Evolutionary conservation across 2,797 vertebrate species (phyloP), one percentile per base, ranked within the genome.

Genomic region (Chelmon rostratus): DNA sequence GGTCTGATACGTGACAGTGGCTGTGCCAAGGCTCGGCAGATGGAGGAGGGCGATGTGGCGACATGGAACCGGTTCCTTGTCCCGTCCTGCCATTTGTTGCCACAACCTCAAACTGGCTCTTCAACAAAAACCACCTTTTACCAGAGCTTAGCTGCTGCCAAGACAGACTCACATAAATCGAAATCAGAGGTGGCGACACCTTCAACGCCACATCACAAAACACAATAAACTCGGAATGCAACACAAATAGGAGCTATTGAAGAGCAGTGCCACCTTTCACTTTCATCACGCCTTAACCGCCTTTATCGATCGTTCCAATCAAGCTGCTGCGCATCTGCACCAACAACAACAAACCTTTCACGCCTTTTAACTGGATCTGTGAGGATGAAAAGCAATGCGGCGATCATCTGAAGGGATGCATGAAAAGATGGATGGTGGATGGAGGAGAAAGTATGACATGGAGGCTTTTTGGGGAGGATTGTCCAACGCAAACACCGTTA

Each of bases 1-100:
- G 25, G 42, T 0, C 23, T 11, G 52, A 81, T 49, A 33, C 50
- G 78, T 21, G 72, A 53, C 65, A 66, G 73, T 47, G 82, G 19
- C 37, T 12, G 59, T 62, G 76, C 76, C 68, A 62, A 46, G 35
- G 16, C 40, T 46, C 9, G 2, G 58, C 64, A 79, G 65, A 52
- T 38, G 64, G 57, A 47, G n/a, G 59, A 33, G 47, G 31, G 16
- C 8, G 76, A 23, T 38, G 44, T 0, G 57, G 50, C 31, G 54
- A 44, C 25, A 23, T 49, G 71, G 8, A 49, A 31, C 40, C 2
- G 54, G 61, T 18, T 64, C 35, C 57, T 25, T 25, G 54, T 16
- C 16, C 54, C 5, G 37, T 68, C 37, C 28, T 28, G 33, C 11
- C 25, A 21, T 63, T 65, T 66, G 52, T 54, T 69, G 56, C 25